Conservation (phyloP, 2,113 vertebrate species). For the Nothobranchius kuhntae region DNA sequence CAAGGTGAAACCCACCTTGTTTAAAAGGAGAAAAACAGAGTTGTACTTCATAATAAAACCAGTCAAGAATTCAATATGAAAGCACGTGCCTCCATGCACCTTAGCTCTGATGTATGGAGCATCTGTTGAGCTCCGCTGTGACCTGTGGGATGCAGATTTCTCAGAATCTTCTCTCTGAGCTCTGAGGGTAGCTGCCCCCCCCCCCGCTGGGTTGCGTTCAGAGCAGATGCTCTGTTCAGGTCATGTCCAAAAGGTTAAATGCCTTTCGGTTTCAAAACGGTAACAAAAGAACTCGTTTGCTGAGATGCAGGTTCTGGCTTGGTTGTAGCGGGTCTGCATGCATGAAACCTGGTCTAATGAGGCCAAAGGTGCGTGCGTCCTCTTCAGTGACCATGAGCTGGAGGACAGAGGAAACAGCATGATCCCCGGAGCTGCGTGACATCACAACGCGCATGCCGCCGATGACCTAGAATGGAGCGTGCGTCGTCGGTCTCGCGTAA, state of each 20-base stretch:
- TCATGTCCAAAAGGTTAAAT: no score
- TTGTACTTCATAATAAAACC: neutral
- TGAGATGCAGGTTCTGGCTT: no score
- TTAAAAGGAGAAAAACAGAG: constrained; percentile 8
- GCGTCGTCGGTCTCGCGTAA: constrained; percentile 32
- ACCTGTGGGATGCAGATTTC: no score
- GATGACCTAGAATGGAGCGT: constrained; percentile 72
- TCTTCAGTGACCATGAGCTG: constrained; percentile 25
- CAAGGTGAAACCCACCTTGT: constrained; percentile 15
- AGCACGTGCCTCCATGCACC: constrained; percentile 2
- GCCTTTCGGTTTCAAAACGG: no score
- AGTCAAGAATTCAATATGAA: neutral
- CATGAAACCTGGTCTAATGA: constrained; percentile 15
- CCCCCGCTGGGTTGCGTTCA: no score
- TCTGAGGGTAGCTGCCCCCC: no score
- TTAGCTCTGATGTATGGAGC: no score
- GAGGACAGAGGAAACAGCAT: constrained; percentile 25
- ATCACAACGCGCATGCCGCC: constrained; percentile 46
- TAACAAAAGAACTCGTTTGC: no score
- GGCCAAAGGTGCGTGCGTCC: constrained; percentile 28
- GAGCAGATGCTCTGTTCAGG: no score
- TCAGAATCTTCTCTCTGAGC: no score
- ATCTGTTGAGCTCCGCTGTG: no score
- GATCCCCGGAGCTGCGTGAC: constrained; percentile 53
- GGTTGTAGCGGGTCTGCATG: no score